phyloP scores from a whole-genome alignment of 2,888 invertebrate species.

The Lypha dubia region DNA sequence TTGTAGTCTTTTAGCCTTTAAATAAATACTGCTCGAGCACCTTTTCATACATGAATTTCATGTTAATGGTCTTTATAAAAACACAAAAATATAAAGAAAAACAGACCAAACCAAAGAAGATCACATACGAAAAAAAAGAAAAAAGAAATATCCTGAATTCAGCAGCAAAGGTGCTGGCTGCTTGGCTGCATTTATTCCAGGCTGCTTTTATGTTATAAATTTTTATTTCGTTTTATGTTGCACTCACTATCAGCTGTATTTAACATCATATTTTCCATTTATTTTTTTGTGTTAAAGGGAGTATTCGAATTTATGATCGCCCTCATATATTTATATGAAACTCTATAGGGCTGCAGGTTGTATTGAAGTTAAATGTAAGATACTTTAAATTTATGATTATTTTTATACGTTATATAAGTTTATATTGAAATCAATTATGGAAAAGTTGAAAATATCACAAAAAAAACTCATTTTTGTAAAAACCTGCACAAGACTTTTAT shows the following conservation, averaged over 20 bases:
- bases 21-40: constrained; percentile 43
- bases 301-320: constrained; percentile 46
- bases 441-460: not conserved
- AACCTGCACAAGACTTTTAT: too few species aligned
- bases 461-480: too few species aligned
- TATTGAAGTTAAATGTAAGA: constrained; percentile 2
- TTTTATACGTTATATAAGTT: not conserved
- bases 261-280: constrained; percentile 40
- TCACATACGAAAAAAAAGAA: constrained; percentile 10
- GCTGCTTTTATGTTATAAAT: constrained; percentile 39
- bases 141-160: constrained; percentile 24
- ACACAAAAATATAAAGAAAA: too few species aligned
- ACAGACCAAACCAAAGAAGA: not conserved
- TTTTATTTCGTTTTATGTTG: constrained; percentile 38
- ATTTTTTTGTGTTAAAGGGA: not conserved
- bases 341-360: not conserved
- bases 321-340: constrained; percentile 6
- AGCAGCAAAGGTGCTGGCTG: constrained; percentile 22
- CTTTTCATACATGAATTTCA: constrained; percentile 41
- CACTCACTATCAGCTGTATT: constrained; percentile 57
- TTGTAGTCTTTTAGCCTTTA: constrained; percentile 60
- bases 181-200: not conserved
- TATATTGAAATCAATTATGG: constrained; percentile 6
- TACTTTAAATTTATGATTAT: constrained; percentile 1
- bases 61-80: constrained; percentile 31